Base-by-base conservation (phyloP, 1,140 invertebrate species). In the Leptestheria dahalacensis region DNA sequence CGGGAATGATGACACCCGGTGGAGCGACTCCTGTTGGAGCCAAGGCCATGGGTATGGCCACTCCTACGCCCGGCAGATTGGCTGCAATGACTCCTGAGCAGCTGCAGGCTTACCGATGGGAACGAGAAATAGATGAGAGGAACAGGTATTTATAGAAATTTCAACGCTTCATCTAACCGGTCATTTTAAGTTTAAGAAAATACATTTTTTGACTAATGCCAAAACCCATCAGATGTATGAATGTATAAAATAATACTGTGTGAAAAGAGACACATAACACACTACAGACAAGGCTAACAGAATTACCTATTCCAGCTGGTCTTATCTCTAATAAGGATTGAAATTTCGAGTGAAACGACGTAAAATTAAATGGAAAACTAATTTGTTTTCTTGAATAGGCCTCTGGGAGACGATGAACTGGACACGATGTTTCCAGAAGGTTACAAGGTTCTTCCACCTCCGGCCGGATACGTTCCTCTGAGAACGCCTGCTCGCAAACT, bases 21-120 rank as follows among this genome's bases (percentile, higher is more conserved):
- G 84, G 83, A 28, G 78, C 83, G 1, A 99, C 96, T 1, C 97
- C 97, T 0, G 86, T 93, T 21, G 97, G 97, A 48, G 77, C 85
- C 0, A 96, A 96, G 72, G 96, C 97, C 1, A 97, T 98, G 91
- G 91, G 82, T 0, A 85, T 99, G 83, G 90, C 91, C 0, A 99
- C 97, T 0, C 97, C 97, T 0, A 95, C 93, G 1, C 92, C 93
- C 68, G 78, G 79, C 51, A 93, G 97, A 68, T 74, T 97, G 50
- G 85, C 94, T 63, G 87, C 91, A 1, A 99, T 99, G 95, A 99
- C 97, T 0, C 96, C 97, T 0, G 97, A 99, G 73, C 95, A 99
- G 72, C 73, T 99, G 61, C 95, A 98, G 71, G 92, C 93, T 0
- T 97, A 93, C 71, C 83, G 94, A n/a, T 97, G 92, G 92, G 95